Evolutionary conservation across 2,888 invertebrate species (phyloP), one percentile per base, ranked within the genome.

Genomic region (Scaptomyza caliginosa): DNA sequence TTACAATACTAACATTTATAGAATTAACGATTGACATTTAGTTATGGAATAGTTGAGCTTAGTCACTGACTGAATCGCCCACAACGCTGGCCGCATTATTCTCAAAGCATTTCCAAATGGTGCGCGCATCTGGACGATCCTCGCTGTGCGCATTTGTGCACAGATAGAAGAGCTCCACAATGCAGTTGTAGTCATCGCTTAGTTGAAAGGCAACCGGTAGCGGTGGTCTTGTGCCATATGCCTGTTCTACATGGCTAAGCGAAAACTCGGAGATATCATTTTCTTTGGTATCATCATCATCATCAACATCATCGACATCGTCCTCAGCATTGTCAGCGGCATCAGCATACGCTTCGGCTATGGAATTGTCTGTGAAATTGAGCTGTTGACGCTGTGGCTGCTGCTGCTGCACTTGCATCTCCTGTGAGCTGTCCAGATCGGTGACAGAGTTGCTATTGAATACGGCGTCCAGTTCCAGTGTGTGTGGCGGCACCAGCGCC

Each of bases 141-240:
- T 91, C 90, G 4, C 94, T 92, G 68, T 92, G 89, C 8, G 91
- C 88, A 86, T 94, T 94, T 0, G 96, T 96, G 88, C 96, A 96
- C 70, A 93, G 92, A 89, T 93, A 93, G 91, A 95, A 96, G 65
- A 96, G 77, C 32, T 95, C 94, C 2, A 96, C 92, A 0, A 96
- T 92, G 5, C 91, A 91, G 10, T 92, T 92, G 85, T 96, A 96
- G 26, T 92, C 92, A n/a, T 92, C 89, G 58, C 92, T 92, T 0
- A 94, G 89, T 21, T 92, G 91, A 63, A 95, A 93, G 57, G 93
- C 91, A 13, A 92, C 93, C 0, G 96, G 96, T 16, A 96, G 86
- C 1, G 93, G 90, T 0, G 96, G 96, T 0, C 96, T 92, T 1
- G 94, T 95, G 36, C 96, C 96, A 42, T 70, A 86, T 3, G 87